Conservation (phyloP, 2,113 vertebrate genomes). For the Chamaea fasciata region DNA sequence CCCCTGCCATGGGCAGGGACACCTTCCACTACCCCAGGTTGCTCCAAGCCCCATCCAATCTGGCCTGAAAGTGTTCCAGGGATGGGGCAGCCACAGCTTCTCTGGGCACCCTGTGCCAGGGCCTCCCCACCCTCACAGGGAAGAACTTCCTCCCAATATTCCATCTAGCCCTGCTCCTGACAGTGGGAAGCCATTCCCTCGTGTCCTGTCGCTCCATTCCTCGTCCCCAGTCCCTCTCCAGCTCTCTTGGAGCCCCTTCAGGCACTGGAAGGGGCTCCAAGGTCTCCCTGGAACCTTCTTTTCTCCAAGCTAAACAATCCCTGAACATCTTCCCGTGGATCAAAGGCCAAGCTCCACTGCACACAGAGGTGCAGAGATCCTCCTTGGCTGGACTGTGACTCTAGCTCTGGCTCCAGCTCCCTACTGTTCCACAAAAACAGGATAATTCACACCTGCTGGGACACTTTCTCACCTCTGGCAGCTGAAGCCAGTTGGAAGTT, state of each 20-base stretch:
- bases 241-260: background rate
- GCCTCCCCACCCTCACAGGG: accelerated
- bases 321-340: background rate
- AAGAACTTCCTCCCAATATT: background rate
- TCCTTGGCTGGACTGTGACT: background rate
- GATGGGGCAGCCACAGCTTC: background rate
- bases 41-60: accelerated
- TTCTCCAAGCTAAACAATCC: background rate
- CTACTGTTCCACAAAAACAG: background rate
- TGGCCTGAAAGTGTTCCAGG: accelerated
- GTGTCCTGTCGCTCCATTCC: background rate
- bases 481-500: background rate
- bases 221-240: background rate
- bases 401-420: accelerated
- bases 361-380: background rate
- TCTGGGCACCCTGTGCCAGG: background rate
- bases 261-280: accelerated
- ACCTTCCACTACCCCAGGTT: accelerated
- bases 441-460: background rate
- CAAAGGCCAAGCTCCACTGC: background rate
- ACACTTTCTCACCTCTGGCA: background rate
- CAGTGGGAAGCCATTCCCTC: background rate
- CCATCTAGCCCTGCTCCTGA: accelerated
- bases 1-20: background rate
- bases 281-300: background rate